Evolutionary conservation across 2,888 invertebrate genomes (phyloP), one percentile per base, ranked within the genome.

Genomic region (Callosobruchus maculatus): DNA sequence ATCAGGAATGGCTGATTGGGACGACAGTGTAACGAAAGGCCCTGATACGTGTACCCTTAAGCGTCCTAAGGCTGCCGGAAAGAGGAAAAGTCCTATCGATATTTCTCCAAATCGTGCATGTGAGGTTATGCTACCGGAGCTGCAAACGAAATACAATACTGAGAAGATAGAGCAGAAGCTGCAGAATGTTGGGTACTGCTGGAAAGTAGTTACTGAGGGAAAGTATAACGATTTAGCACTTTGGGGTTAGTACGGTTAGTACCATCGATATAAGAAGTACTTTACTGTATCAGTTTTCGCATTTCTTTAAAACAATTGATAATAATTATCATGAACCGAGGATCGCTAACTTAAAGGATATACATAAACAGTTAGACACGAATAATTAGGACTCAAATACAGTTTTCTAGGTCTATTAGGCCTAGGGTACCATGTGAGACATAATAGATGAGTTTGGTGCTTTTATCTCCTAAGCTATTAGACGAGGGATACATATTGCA

Each of bases 41-140:
- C 49, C 49, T 18, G 9, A 49, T 1, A 49, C 7, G 18, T 49
- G 49, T 86, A 84, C 72, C 82, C 84, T 71, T 83, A 86, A 21
- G 81, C 80, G 2, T 84, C 84, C 49, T 49, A 18, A 5, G 18
- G 49, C 49, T 7, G 49, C 49, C 4, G 49, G 49, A 3, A 49
- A 49, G 18, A 49, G 13, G 49, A 5, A 49, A 49, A 49, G 49
- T 49, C 49, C 49, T 18, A 49, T 49, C 49, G 49, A 49, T 49
- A 49, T 49, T 18, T 18, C 5, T 13, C 1, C 18, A 13, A 13
- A 49, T 13, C 7, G 13, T 5, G 49, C 49, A 3, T 1, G 7
- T 49, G 9, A 3, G 18, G 49, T 18, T 49, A 49, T 18, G 49
- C 49, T 49, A 18, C 5, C 49, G 1, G 9, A 49, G 49, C 13